Evolutionary conservation across 30 jellyfish, hydroid and myxozoan species (phyloP), one percentile per base, ranked within the genome.

Genomic region (Aurelia aurita complex sp. Pacific): DNA sequence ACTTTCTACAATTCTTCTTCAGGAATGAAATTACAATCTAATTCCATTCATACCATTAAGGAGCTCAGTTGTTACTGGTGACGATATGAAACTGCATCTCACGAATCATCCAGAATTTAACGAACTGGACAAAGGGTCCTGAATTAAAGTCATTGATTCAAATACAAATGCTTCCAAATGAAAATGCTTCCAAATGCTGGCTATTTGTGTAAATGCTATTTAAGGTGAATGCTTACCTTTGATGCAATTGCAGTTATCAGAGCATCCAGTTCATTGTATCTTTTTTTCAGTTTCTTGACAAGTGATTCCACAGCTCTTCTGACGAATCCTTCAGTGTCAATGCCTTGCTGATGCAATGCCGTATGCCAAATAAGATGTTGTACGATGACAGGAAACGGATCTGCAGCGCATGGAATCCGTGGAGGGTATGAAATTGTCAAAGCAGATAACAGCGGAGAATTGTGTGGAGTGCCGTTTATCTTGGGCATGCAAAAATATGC

Each of bases 321-420:
- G 32, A 64, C 97, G 69, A 95, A 95, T 18, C 96, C 90, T 10
- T 77, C 93, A 15, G 98, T 65, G 43, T 90, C 99, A n/a, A 81
- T 52, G 40, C 97, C 97, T 36, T 89, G 97, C 65, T 95, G 91
- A 66, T 77, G 87, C n/a, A 78, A 11, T 23, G 90, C 60, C 53
- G 98, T 70, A 59, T 90, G 97, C 97, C 97, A 95, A 68, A 95
- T 59, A 50, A 95, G 60, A 66, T 95, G 97, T 68, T 95, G 99
- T 4, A 89, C 97, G 55, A 95, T 95, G 36, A 95, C 72, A 12
- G 99, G 99, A 74, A 95, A 95, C 17, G 99, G 99, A 71, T 95
- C 99, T 16, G 99, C 99, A 32, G 99, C 99, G 60, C 99, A 95
- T 12, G 99, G 99, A 13, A 89, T 81, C 38, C 97, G 92, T 0